These are phyloP conservation scores for Porites australiensis DNA, from an alignment of 64 coral and sea anemone species.

Conservation along the genomic window DNA sequence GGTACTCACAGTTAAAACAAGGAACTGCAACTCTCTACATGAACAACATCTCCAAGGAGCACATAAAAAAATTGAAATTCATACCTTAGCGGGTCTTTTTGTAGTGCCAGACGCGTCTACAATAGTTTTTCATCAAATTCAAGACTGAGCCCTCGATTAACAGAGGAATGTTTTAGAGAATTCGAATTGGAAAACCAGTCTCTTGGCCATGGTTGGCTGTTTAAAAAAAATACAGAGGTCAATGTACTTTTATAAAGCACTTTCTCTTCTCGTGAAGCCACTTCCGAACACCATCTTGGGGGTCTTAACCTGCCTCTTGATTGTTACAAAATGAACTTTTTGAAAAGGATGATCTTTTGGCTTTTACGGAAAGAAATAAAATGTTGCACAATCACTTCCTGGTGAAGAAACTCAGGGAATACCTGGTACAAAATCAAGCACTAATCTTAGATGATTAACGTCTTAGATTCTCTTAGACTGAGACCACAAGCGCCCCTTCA, in stretches of 20 bases:
- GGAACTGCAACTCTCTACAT: no score
- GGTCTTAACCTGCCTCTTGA: neutral
- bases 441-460: neutral
- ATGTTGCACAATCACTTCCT: neutral
- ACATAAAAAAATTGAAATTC: no score
- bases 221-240: neutral
- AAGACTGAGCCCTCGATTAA: neutral
- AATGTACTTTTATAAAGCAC: neutral
- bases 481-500: no score
- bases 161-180: neutral
- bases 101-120: no score
- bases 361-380: neutral
- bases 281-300: no score
- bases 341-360: neutral
- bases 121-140: neutral
- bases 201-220: neutral
- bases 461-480: no score
- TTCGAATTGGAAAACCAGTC: neutral
- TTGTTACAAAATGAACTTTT: neutral
- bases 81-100: no score
- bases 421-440: neutral
- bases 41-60: no score
- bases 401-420: neutral
- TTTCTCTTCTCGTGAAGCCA: no score
- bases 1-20: no score